These are phyloP conservation scores for Oxyura jamaicensis DNA, from an alignment of 2,113 vertebrate species.

Conservation along the genomic window DNA sequence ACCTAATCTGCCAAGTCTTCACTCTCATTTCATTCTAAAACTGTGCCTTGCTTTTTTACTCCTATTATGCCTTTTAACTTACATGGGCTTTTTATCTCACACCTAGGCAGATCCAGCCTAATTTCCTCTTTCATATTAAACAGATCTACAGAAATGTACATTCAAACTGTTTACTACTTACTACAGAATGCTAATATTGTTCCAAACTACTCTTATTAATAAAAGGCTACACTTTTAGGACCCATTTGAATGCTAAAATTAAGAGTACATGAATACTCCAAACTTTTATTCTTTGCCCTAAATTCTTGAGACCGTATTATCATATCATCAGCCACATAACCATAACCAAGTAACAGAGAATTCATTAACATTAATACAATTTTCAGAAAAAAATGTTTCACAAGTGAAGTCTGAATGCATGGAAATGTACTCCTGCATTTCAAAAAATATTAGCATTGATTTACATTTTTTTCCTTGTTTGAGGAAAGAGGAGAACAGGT, in stretches of 20 bases:
- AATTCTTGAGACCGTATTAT: slow-evolving; percentile 18
- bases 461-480: neutral
- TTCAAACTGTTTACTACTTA: neutral
- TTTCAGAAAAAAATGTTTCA: slow-evolving; percentile 1
- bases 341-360: neutral
- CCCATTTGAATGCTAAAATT: slow-evolving; percentile 1
- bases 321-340: neutral
- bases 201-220: slow-evolving; percentile 33
- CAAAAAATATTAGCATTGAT: neutral
- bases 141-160: neutral
- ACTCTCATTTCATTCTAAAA: slow-evolving; percentile 37
- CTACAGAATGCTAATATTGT: neutral
- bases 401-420: neutral
- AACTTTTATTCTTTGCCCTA: neutral
- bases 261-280: neutral
- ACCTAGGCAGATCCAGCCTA: slow-evolving; percentile 30
- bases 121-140: neutral
- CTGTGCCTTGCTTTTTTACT: slow-evolving; percentile 9
- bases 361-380: neutral
- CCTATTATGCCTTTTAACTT: slow-evolving; percentile 17
- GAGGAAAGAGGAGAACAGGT: neutral
- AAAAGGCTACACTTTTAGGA: neutral
- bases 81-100: slow-evolving; percentile 54
- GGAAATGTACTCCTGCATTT: neutral
- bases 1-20: slow-evolving; percentile 23